Evolutionary conservation across 2,888 invertebrate genomes (phyloP).

Genomic region (Machimus atricapillus): DNA sequence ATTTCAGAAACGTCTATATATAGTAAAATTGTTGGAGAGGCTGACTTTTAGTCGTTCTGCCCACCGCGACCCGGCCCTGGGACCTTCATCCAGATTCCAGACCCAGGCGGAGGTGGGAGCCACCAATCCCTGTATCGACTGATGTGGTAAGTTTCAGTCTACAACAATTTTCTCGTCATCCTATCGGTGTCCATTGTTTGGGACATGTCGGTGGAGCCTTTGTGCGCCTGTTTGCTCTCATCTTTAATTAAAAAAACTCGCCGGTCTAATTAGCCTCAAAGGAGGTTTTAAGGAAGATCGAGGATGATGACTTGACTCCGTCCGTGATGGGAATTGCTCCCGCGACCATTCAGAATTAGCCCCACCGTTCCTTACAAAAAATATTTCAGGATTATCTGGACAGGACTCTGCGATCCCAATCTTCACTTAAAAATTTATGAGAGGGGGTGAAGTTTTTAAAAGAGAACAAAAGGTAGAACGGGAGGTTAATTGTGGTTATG

Average conservation of each 20-base stretch:
- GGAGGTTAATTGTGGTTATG: constrained; percentile 16
- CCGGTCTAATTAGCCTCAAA: constrained; percentile 62
- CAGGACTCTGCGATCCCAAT: neutral
- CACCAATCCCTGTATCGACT: neutral
- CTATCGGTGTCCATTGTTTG: constrained; percentile 23
- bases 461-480: neutral
- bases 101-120: neutral
- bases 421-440: neutral
- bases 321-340: constrained; percentile 20
- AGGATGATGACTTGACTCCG: constrained; percentile 9
- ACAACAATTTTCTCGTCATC: constrained; percentile 31
- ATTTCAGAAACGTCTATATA: constrained; percentile 4
- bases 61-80: neutral
- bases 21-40: neutral
- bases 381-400: neutral
- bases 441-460: neutral
- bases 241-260: constrained; percentile 54
- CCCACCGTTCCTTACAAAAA: neutral
- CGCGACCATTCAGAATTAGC: neutral
- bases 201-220: neutral
- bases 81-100: neutral
- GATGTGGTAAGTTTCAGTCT: constrained; percentile 13
- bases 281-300: constrained; percentile 47
- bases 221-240: constrained; percentile 15
- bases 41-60: neutral